Evolutionary conservation across 2,797 vertebrate genomes (phyloP).

Genomic region (Anolis apletophallus): DNA sequence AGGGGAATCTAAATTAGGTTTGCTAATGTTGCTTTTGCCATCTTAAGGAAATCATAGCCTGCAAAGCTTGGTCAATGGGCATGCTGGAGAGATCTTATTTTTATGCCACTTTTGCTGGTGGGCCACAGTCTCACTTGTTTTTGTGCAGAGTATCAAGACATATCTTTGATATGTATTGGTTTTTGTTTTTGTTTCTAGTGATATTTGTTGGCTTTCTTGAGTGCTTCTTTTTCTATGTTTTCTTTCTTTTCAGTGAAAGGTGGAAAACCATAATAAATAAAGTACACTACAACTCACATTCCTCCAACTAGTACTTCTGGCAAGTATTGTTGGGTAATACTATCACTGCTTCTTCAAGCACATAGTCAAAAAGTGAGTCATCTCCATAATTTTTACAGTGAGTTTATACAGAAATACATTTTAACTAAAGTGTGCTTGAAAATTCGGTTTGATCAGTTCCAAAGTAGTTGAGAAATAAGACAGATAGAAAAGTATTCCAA

Average conservation of each 20-base stretch:
- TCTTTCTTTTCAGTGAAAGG: background rate
- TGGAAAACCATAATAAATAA: background rate
- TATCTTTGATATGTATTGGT: background rate
- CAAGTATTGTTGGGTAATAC: too few species aligned
- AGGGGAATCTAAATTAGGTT: too few species aligned
- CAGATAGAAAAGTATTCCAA: background rate
- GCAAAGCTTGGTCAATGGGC: background rate
- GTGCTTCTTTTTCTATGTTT: too few species aligned
- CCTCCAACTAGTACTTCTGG: too few species aligned
- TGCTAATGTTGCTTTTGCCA: too few species aligned
- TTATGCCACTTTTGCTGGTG: background rate
- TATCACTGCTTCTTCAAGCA: background rate
- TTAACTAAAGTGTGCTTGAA: background rate
- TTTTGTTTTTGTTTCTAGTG: background rate
- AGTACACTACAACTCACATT: too few species aligned
- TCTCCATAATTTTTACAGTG: too few species aligned
- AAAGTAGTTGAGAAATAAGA: background rate
- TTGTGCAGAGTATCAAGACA: background rate
- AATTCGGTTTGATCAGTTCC: background rate
- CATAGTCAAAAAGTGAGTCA: background rate
- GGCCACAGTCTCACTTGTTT: background rate
- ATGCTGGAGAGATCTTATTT: background rate
- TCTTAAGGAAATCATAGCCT: background rate
- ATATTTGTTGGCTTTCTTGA: background rate
- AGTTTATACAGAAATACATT: background rate